Conservation (phyloP, 2,888 invertebrate species). For the Creontiades dilutus region DNA sequence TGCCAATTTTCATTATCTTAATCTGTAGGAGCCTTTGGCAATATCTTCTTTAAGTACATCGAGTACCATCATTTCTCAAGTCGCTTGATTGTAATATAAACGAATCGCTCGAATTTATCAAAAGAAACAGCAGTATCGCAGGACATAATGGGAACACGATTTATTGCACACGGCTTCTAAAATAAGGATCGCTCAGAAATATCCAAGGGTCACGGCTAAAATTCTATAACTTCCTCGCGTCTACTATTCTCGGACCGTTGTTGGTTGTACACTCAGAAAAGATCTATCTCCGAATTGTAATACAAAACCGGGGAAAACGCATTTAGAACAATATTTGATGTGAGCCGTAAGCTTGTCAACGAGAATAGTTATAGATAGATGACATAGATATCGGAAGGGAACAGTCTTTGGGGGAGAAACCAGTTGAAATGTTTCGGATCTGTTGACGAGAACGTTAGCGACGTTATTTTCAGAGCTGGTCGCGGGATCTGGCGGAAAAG, state of each 20-base stretch:
- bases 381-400: neutral
- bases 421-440: neutral
- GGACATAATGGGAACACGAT: slow-evolving; percentile 10
- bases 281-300: neutral
- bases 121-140: neutral
- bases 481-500: neutral
- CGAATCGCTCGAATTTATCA: neutral
- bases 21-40: too few relatives aligned
- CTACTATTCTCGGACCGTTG: slow-evolving; percentile 7
- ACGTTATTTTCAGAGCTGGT: neutral
- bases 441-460: neutral
- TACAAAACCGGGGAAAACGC: neutral
- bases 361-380: neutral
- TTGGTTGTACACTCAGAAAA: neutral
- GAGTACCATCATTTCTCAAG: neutral
- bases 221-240: slow-evolving; percentile 13
- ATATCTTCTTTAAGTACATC: neutral
- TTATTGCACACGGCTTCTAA: neutral
- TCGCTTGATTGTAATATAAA: neutral
- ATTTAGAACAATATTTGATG: slow-evolving; percentile 32
- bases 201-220: neutral
- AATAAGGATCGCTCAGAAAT: neutral
- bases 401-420: neutral
- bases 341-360: slow-evolving; percentile 29
- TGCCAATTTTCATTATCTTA: too few relatives aligned